phyloP scores from a whole-genome alignment of 2,113 vertebrate species.

The Progne subis region DNA sequence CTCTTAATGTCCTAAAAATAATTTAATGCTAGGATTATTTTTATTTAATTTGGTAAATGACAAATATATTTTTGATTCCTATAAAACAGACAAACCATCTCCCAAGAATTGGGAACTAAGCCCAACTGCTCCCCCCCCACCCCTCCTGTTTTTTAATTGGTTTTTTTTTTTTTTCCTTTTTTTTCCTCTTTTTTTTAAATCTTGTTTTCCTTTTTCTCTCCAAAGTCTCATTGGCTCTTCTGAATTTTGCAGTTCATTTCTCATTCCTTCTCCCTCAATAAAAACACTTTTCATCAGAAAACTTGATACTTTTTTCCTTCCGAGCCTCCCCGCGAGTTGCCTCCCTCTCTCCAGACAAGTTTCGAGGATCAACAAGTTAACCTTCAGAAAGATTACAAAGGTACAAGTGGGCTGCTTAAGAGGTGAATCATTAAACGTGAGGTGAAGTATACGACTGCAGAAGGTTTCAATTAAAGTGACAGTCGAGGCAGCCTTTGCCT shows the following conservation, averaged over 20 bases:
- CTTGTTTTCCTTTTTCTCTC: conserved; percentile 31
- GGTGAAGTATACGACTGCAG: conserved; percentile 30
- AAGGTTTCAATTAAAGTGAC: conserved; percentile 64
- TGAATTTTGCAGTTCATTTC: conserved; percentile 1
- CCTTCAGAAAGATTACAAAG: conserved; percentile 59
- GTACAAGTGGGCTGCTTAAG: conserved; percentile 59
- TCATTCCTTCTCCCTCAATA: not conserved
- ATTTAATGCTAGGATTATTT: conserved; percentile 35
- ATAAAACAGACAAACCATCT: conserved; percentile 65
- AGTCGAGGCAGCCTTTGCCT: conserved; percentile 11
- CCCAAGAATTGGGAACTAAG: conserved; percentile 55
- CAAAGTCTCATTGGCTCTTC: not conserved
- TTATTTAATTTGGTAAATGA: conserved; percentile 34
- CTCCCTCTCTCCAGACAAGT: conserved; percentile 12
- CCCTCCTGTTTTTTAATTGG: not conserved
- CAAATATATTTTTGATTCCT: conserved; percentile 51
- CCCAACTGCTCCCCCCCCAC: not conserved
- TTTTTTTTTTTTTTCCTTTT: not conserved
- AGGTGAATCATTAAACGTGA: conserved; percentile 68
- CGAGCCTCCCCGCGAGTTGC: not conserved
- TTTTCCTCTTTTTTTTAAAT: not conserved
- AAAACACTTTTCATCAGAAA: conserved; percentile 16
- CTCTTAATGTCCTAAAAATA: conserved; percentile 51
- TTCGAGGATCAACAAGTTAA: conserved; percentile 68
- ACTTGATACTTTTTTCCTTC: not conserved